Evolutionary conservation across 2,797 vertebrate genomes (phyloP).

Genomic region (Macropus fuliginosus): DNA sequence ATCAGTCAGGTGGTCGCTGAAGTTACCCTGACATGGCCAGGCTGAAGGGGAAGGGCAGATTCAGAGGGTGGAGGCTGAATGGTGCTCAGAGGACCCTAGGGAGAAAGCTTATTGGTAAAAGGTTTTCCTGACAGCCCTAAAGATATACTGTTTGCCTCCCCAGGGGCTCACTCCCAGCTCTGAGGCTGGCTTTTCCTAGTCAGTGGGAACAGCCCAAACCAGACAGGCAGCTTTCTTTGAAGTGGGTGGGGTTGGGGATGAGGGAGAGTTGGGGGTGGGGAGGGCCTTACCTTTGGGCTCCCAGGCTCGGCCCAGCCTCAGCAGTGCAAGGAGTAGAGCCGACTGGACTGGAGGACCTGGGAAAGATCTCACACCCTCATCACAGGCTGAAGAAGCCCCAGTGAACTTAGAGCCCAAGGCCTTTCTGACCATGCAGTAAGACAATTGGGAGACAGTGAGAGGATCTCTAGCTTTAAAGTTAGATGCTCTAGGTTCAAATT

Average conservation of each 20-base stretch:
- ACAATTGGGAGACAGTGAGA: neutral
- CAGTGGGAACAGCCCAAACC: conserved; percentile 69
- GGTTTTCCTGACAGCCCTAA: conserved; percentile 31
- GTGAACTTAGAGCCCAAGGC: neutral
- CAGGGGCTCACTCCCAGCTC: conserved; percentile 34
- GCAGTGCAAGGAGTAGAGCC: neutral
- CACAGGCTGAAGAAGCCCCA: neutral
- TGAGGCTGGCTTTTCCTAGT: neutral
- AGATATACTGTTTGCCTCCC: neutral
- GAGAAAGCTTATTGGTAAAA: conserved; percentile 45
- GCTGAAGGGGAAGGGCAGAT: neutral
- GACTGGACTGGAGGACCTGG: neutral
- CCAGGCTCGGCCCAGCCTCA: neutral
- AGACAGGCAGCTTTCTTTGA: conserved; percentile 62
- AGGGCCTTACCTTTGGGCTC: neutral
- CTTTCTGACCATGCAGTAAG: neutral
- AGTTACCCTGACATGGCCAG: neutral
- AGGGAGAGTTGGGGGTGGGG: neutral
- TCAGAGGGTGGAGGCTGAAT: neutral
- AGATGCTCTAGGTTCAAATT: neutral
- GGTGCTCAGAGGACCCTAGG: neutral
- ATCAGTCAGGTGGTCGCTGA: neutral
- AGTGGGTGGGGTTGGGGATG: neutral
- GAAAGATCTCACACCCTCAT: neutral
- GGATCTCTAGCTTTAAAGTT: neutral